These are phyloP conservation scores for Xestia rhomboidea DNA, from an alignment of 2,888 invertebrate genomes.

Conservation along the genomic window DNA sequence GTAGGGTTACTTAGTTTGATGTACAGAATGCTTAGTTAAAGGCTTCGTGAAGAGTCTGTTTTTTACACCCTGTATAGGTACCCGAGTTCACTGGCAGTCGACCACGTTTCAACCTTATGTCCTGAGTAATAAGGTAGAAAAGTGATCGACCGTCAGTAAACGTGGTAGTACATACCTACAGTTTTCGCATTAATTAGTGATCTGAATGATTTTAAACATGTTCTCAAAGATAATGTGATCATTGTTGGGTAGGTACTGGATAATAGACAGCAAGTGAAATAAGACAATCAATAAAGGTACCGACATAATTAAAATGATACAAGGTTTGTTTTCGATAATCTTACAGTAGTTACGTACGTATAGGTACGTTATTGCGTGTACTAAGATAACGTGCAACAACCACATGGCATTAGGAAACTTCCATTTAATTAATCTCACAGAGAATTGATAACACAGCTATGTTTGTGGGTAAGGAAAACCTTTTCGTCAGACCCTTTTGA, in stretches of 20 bases:
- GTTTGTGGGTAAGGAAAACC: conserved; percentile 59
- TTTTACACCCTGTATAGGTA: no score
- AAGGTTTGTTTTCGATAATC: background rate
- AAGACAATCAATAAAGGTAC: background rate
- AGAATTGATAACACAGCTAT: conserved; percentile 49
- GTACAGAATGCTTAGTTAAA: no score
- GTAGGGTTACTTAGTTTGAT: no score
- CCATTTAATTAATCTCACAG: conserved; percentile 52
- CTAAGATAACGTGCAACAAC: conserved; percentile 14
- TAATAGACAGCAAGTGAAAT: background rate
- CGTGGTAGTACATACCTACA: no score
- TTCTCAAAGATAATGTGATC: background rate
- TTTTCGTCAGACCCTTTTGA: conserved; percentile 62
- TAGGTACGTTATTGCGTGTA: background rate
- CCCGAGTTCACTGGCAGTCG: no score
- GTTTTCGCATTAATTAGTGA: background rate
- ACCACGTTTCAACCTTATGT: no score
- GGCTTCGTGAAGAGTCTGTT: no score
- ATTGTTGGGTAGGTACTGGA: background rate
- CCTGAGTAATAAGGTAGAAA: no score
- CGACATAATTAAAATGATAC: background rate
- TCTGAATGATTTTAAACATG: background rate
- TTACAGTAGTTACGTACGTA: background rate
- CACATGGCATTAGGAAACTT: conserved; percentile 10
- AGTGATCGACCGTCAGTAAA: no score